Base-by-base conservation (phyloP, 92 coral and sea anemone species). In the Palythoa heliodiscus region DNA sequence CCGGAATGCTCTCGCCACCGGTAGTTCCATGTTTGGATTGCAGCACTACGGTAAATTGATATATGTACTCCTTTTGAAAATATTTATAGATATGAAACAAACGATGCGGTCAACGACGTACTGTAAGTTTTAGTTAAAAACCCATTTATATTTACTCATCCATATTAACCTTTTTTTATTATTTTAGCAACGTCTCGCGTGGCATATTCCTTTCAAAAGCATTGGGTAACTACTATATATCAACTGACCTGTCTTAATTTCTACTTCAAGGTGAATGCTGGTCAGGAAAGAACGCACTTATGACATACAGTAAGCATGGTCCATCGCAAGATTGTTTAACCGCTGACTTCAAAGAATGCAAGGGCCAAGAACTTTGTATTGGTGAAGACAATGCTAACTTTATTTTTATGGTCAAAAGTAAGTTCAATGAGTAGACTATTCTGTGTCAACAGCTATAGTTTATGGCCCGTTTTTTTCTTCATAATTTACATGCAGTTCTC, bases 331-430 rank as follows among this genome's bases (percentile, higher is more conserved):
- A 80, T 23, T 80, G 84, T 24, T 64, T 80, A 11, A 66, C 84
- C 15, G 74, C 72, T 10, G 55, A 64, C 61, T 80, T 80, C 40
- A 66, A 25, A 39, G 40, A 13, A 13, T 80, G 84, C 52, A 60
- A 43, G 53, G 50, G 24, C 73, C 66, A 47, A 13, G 74, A 80
- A 67, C 73, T 80, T 66, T 80, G 84, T 29, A 80, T 80, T 52
- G 84, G 84, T n/a, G 74, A 80, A 11, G 74, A 80, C 60, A 80
- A 80, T 20, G 84, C 84, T 67, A 80, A 80, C 47, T 80, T 80
- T 47, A 16, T 80, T 47, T 47, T 80, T 52, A 64, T 63, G 17
- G 73, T 80, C 47, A 68, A 63, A 80, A 23, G 84, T 80, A 80
- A 80, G 84, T 67, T 79, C 2, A 22, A 63, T 63, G 5, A 19